Conservation (phyloP, 2,888 invertebrate genomes). For the Drosophila kuntzei region DNA sequence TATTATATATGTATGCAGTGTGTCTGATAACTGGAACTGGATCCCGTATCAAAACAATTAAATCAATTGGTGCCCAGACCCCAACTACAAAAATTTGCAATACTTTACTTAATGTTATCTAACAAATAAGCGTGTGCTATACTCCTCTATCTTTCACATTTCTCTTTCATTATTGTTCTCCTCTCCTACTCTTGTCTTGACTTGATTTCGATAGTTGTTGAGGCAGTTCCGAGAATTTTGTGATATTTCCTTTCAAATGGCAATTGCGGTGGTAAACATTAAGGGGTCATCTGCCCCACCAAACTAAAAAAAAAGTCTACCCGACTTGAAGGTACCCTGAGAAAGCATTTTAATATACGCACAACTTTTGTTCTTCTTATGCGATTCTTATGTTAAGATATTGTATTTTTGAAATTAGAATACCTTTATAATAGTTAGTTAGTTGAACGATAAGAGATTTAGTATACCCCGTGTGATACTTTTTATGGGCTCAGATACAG, state of each 20-base stretch:
- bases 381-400: no score
- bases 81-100: constrained; percentile 9
- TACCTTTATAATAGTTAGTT: no score
- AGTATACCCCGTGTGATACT: neutral
- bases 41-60: constrained; percentile 38
- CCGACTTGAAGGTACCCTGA: neutral
- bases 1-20: constrained; percentile 1
- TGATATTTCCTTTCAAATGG: neutral
- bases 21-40: constrained; percentile 31
- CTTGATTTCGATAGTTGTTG: constrained; percentile 23
- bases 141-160: neutral
- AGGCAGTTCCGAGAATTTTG: constrained; percentile 38
- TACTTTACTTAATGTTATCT: constrained; percentile 18
- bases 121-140: constrained; percentile 3
- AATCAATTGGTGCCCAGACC: constrained; percentile 19
- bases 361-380: neutral
- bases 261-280: neutral
- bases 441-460: neutral
- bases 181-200: no score
- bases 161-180: neutral
- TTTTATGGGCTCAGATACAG: neutral
- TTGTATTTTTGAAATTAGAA: no score
- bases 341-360: no score
- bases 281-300: constrained; percentile 23
- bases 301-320: neutral